Percentiles rank a stretch among this genome's conserved stretches.
Conservation (phyloP, 2,888 invertebrate species). For the Cataglyphis rosenhaueri region DNA sequence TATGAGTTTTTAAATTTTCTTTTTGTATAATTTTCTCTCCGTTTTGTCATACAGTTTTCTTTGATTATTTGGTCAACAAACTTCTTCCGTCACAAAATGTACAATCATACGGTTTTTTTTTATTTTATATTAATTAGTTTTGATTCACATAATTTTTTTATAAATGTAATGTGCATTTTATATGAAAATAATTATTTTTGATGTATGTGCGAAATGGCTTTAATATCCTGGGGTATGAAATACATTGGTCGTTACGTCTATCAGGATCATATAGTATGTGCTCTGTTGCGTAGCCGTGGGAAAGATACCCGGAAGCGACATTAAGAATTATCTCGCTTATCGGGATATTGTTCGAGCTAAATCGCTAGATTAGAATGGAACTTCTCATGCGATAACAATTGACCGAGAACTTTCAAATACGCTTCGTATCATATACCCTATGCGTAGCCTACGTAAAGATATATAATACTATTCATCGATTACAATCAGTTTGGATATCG, state of each 20-base stretch:
- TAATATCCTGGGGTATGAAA: neutral
- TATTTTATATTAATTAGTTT: neutral
- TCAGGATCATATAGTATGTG: constrained; percentile 19
- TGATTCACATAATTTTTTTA: neutral
- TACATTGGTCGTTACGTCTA: neutral
- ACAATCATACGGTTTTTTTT: neutral
- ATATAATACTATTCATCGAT: constrained; percentile 16
- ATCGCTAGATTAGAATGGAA: neutral
- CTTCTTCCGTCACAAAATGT: neutral
- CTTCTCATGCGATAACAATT: constrained; percentile 56
- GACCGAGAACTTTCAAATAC: neutral
- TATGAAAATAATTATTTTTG: neutral
- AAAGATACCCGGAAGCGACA: constrained; percentile 36
- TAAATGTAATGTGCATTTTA: neutral
- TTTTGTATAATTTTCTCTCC: neutral
- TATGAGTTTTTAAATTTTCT: too few relatives aligned
- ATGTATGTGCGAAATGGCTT: neutral
- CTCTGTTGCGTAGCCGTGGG: constrained; percentile 33
- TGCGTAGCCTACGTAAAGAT: neutral
- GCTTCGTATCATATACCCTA: neutral
- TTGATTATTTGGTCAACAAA: neutral
- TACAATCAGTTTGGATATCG: neutral
- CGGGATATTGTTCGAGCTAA: constrained; percentile 12
- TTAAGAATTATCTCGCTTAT: constrained; percentile 52
- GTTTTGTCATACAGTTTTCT: neutral